Conservation (phyloP, 1,140 invertebrate species). For the Palaemon carinicauda region DNA sequence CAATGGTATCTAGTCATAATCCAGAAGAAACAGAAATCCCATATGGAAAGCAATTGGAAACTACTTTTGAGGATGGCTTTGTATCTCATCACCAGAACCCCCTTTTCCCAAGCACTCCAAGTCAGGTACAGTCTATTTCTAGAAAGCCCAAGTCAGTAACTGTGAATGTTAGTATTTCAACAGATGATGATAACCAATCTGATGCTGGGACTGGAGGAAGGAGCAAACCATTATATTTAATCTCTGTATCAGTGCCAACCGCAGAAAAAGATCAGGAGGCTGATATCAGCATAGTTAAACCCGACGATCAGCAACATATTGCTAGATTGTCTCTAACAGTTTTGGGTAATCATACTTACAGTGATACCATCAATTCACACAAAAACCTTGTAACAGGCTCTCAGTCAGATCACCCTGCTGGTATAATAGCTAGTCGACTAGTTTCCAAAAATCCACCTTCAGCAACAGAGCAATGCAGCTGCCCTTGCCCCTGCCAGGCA, state of each 20-base stretch:
- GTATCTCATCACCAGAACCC: no score
- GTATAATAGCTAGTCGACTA: neutral
- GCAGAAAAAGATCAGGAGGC: slow-evolving; percentile 69
- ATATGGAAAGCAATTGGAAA: no score
- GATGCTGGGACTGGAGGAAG: slow-evolving; percentile 62
- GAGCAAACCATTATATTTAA: slow-evolving; percentile 72
- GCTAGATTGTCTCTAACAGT: slow-evolving; percentile 7
- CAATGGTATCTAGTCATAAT: no score
- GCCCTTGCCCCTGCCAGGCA: slow-evolving; percentile 28
- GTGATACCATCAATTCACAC: neutral
- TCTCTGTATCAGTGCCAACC: slow-evolving; percentile 77
- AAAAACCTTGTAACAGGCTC: neutral
- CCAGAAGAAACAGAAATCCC: no score
- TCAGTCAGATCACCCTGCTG: no score
- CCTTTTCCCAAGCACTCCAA: no score
- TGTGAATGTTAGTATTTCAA: slow-evolving; percentile 79
- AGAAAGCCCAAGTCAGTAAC: slow-evolving; percentile 70
- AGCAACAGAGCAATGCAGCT: slow-evolving; percentile 5
- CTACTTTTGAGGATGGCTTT: no score
- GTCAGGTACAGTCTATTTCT: neutral
- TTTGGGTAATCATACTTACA: neutral
- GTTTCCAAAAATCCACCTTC: neutral
- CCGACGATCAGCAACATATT: slow-evolving; percentile 39
- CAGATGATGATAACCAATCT: slow-evolving; percentile 70
- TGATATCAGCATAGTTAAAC: slow-evolving; percentile 68